These are phyloP conservation scores for Xenopus laevis DNA, from an alignment of 2,113 vertebrate genomes.

Conservation along the genomic window DNA sequence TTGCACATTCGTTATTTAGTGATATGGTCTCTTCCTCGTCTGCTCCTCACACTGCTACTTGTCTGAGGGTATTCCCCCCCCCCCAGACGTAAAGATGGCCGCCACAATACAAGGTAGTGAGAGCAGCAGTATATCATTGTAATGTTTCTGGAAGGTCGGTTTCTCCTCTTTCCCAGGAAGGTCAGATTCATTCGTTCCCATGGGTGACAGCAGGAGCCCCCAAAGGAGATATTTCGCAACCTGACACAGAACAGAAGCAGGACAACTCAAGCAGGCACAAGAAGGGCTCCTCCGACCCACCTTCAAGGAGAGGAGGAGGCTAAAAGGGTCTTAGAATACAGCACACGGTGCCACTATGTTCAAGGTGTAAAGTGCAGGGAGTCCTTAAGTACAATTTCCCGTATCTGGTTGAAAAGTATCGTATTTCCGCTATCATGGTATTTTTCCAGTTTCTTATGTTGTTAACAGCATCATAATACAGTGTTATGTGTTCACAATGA, in stretches of 20 bases:
- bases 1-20: slow-evolving; percentile 20
- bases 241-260: background rate
- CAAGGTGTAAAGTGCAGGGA: background rate
- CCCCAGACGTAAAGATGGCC: background rate
- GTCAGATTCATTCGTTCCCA: slow-evolving; percentile 8
- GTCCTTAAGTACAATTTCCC: slow-evolving; percentile 1
- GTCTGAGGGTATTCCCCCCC: background rate
- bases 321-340: background rate
- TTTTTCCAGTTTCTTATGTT: too few relatives aligned
- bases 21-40: background rate
- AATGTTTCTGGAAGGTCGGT: too few relatives aligned
- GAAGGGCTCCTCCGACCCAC: background rate
- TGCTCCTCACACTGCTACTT: background rate
- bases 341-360: background rate
- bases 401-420: background rate
- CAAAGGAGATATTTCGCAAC: background rate
- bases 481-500: slow-evolving; percentile 1
- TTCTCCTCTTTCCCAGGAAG: too few relatives aligned
- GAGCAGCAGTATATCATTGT: background rate
- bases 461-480: background rate
- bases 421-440: background rate
- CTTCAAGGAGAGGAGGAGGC: background rate
- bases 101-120: slow-evolving; percentile 6
- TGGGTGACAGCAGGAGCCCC: background rate
- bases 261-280: slow-evolving; percentile 2